Evolutionary conservation across 2,113 vertebrate genomes (phyloP).

Genomic region (Megaceryle maxima): DNA sequence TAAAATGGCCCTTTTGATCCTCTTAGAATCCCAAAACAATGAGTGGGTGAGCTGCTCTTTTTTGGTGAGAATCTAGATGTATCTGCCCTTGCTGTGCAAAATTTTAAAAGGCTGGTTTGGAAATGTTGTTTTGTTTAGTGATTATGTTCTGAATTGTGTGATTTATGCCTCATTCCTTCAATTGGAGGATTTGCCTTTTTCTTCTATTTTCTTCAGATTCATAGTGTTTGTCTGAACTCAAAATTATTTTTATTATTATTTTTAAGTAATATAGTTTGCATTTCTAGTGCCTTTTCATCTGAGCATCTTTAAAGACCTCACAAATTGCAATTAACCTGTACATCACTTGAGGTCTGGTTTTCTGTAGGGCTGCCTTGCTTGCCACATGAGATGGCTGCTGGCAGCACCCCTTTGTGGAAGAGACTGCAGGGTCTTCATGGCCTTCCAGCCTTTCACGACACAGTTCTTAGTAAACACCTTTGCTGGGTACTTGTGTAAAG

Average conservation of each 20-base stretch:
- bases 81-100: not conserved
- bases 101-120: not conserved
- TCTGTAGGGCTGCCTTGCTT: not conserved
- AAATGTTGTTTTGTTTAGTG: conserved; percentile 2
- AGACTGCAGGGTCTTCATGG: not conserved
- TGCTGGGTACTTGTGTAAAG: not conserved
- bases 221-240: not conserved
- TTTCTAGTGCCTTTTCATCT: not conserved
- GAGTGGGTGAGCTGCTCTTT: conserved; percentile 6
- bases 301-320: not conserved
- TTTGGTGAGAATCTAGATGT: not conserved
- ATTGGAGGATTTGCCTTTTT: not conserved
- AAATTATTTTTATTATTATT: not conserved
- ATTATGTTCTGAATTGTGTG: not conserved
- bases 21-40: not conserved
- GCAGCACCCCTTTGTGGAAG: not conserved
- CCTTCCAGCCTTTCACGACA: not conserved
- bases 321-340: not conserved
- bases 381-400: not conserved
- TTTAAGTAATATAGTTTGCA: not conserved
- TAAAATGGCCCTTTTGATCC: conserved; percentile 30
- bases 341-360: not conserved
- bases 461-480: not conserved
- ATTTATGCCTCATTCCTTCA: not conserved
- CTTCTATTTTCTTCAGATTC: not conserved